Base-by-base conservation (phyloP, 2,797 vertebrate species). In the Hephaestus fuliginosus region DNA sequence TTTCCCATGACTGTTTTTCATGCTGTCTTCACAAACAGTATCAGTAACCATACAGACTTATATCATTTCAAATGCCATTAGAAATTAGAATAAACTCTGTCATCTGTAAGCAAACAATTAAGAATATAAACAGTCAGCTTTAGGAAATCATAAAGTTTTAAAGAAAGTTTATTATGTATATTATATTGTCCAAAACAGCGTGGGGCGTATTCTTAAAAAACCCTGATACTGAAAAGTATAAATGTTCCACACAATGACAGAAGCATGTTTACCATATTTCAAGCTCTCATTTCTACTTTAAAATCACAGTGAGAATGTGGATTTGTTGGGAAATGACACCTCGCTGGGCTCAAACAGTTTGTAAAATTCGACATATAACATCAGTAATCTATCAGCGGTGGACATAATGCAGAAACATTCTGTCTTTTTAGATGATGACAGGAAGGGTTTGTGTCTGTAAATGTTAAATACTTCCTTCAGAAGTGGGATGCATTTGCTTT, bases 1-100 rank as follows among this genome's bases (percentile, higher is more conserved):
- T 18, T 48, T 48, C 17, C 43, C 43, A 51, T n/a, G 56, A 62
- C 61, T 82, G 52, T 78, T 77, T 75, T 67, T 70, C 66, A 75
- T 68, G 30, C 55, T 48, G 51, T 65, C 30, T 74, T 63, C 51
- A 22, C 14, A 25, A 66, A 74, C 56, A 43, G 44, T 49, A 41
- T 53, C 20, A 48, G 15, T 22, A n/a, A 52, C 30, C 4, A 5
- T 28, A n/a, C 5, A 57, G 20, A 41, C 44, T 20, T 36, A 17
- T 33, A 5, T 56, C n/a, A 64, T 15, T n/a, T 51, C 53, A 48
- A 20, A 20, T 30, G 8, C 43, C 20, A 33, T 2, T 20, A 14
- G 4, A 53, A 14, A 41, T n/a, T 5, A 20, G 12, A 46, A 15
- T 55, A 15, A 25, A 67, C 9, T 61, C 46, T 7, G 17, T 36